These are phyloP conservation scores for Lethenteron camtschaticum DNA, from an alignment of 2,113 vertebrate genomes.

Conservation along the genomic window DNA sequence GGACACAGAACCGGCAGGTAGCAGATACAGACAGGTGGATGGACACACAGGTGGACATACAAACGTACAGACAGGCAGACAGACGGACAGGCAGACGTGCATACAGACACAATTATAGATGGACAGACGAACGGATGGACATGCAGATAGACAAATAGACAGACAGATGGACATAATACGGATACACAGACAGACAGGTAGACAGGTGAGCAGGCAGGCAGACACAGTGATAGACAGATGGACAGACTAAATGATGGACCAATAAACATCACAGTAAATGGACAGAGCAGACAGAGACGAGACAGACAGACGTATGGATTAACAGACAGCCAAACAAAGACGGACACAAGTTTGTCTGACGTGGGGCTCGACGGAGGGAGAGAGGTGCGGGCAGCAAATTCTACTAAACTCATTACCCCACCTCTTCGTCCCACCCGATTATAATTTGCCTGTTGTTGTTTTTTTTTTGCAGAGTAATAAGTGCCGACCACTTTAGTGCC, in stretches of 20 bases:
- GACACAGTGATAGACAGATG: background rate
- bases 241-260: background rate
- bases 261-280: too few species aligned
- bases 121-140: background rate
- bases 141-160: background rate
- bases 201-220: background rate
- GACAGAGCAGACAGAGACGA: too few species aligned
- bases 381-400: too few species aligned
- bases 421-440: too few species aligned
- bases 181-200: background rate
- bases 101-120: background rate
- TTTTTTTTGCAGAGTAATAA: too few species aligned
- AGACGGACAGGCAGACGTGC: background rate
- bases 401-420: too few species aligned
- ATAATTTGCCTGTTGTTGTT: too few species aligned
- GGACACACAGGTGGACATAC: background rate
- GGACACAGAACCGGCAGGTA: background rate
- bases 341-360: too few species aligned
- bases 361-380: too few species aligned
- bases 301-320: too few species aligned
- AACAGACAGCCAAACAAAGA: too few species aligned
- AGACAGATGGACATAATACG: background rate
- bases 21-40: slow-evolving; percentile 1
- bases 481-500: too few species aligned
- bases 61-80: background rate